Percentiles rank a stretch among this genome's conserved stretches.
Conservation (phyloP, 2,113 vertebrate species). For the Hydrochoerus hydrochaeris region DNA sequence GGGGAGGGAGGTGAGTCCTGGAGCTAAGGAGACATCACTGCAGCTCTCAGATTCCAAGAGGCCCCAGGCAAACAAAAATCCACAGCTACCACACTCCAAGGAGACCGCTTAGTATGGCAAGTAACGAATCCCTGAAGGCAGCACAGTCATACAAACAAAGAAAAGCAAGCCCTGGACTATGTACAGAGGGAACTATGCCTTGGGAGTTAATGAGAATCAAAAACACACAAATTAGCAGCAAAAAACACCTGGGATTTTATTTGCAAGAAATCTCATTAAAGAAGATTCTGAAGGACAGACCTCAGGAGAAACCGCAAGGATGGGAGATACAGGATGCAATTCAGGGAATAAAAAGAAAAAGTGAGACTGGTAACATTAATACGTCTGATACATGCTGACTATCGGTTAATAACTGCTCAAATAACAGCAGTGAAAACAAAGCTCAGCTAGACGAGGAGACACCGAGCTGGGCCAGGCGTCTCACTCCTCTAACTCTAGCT, state of each 20-base stretch:
- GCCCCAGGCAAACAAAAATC: neutral
- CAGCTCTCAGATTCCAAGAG: neutral
- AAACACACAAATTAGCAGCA: neutral
- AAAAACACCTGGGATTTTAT: neutral
- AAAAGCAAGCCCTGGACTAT: neutral
- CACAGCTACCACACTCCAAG: neutral
- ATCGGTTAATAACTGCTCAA: neutral
- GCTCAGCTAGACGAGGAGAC: neutral
- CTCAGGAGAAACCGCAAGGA: neutral
- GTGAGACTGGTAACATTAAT: neutral
- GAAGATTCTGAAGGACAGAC: neutral
- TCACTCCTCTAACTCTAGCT: too few relatives aligned
- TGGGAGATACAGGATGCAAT: neutral
- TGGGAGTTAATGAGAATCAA: neutral
- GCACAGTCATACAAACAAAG: neutral
- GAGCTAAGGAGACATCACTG: neutral
- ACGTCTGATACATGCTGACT: neutral
- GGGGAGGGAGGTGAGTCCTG: neutral
- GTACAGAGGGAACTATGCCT: neutral
- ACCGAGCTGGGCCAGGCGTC: too few relatives aligned
- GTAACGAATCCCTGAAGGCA: neutral
- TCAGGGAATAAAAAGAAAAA: neutral
- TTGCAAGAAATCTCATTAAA: neutral
- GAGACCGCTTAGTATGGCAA: neutral
- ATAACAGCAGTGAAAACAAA: neutral